phyloP scores from a whole-genome alignment of 2,797 vertebrate genomes.

The Acanthurus leucopareius region DNA sequence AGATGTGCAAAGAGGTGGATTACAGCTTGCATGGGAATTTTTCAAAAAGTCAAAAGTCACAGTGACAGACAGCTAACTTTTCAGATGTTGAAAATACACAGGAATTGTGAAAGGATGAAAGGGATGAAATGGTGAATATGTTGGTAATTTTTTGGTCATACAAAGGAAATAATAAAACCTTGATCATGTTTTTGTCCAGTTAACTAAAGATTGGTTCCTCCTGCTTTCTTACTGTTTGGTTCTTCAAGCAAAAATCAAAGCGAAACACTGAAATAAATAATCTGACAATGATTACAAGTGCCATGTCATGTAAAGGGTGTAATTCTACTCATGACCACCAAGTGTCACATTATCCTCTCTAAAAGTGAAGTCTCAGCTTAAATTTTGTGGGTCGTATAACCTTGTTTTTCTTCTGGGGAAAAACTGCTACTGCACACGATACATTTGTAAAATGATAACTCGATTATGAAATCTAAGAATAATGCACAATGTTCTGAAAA shows the following conservation, averaged over 20 bases:
- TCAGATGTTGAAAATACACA: background rate
- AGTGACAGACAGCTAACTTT: background rate
- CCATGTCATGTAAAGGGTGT: background rate
- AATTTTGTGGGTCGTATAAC: background rate
- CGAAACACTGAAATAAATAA: conserved; percentile 6
- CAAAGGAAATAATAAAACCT: background rate
- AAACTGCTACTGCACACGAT: conserved; percentile 34
- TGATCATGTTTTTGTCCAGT: background rate
- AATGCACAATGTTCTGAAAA: conserved; percentile 6
- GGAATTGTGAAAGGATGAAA: background rate
- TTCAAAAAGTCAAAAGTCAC: background rate
- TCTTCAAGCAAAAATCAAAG: background rate
- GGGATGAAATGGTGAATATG: too few relatives aligned
- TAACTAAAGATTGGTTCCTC: background rate
- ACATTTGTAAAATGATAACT: conserved; percentile 3
- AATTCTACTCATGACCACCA: conserved; percentile 37
- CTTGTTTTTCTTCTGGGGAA: conserved; percentile 29
- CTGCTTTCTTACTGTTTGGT: background rate
- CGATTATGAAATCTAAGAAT: conserved; percentile 6
- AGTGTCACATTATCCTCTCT: conserved; percentile 45
- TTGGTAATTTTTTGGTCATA: background rate
- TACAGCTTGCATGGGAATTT: background rate
- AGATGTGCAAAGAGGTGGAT: background rate
- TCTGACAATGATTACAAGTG: background rate
- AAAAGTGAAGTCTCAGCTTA: background rate